These are phyloP conservation scores for Helogale parvula DNA, from an alignment of 2,113 vertebrate species.

Conservation along the genomic window DNA sequence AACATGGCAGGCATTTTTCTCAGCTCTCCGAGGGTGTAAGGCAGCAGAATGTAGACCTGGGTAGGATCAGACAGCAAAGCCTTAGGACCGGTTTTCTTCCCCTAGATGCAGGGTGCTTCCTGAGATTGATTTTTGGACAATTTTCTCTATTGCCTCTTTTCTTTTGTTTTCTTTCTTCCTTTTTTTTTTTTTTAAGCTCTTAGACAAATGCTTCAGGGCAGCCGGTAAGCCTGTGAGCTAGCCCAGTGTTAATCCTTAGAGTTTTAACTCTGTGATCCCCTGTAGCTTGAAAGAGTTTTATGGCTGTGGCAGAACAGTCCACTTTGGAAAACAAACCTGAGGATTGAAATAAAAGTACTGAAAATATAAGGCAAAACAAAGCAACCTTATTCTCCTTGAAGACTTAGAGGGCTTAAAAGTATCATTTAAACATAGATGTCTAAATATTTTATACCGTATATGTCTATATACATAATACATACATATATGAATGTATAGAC, in stretches of 20 bases:
- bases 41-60: neutral
- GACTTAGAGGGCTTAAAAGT: neutral
- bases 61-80: neutral
- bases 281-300: neutral
- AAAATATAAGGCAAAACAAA: constrained; percentile 10
- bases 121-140: neutral
- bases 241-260: neutral
- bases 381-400: neutral
- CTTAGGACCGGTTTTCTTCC: neutral
- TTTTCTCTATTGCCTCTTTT: neutral
- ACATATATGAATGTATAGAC: neutral
- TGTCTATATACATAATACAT: neutral
- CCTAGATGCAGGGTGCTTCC: neutral
- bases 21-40: neutral
- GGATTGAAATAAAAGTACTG: constrained; percentile 29
- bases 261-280: constrained; percentile 48
- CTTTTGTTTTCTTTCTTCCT: neutral
- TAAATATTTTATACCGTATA: neutral
- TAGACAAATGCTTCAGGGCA: constrained; percentile 36
- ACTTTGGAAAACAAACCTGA: neutral
- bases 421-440: neutral
- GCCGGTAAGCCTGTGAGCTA: neutral
- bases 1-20: neutral
- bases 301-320: neutral
- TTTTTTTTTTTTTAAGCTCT: neutral